phyloP scores from a whole-genome alignment of 2,797 vertebrate genomes.

The Acanthurus tractus region DNA sequence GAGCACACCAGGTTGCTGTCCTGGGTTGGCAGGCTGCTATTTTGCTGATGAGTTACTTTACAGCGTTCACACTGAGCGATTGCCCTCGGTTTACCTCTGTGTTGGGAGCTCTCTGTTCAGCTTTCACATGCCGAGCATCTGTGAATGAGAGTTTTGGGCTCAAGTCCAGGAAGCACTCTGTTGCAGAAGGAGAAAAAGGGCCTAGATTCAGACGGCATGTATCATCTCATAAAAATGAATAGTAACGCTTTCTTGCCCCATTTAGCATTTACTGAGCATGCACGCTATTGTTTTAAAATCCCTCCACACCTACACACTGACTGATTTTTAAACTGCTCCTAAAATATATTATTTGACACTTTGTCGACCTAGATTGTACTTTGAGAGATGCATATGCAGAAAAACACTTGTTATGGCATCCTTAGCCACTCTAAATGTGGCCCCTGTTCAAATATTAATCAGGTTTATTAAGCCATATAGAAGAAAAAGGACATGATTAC shows the following conservation, averaged over 20 bases:
- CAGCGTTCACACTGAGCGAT: conserved; percentile 71
- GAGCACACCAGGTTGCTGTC: conserved; percentile 68
- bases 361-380: conserved; percentile 17
- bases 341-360: conserved; percentile 30
- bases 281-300: conserved; percentile 37
- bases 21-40: conserved; percentile 71
- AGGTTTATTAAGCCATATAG: no score
- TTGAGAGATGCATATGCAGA: not conserved
- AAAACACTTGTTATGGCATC: not conserved
- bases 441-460: not conserved
- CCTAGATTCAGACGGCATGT: conserved; percentile 36
- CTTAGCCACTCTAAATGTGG: conserved; percentile 3
- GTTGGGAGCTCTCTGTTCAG: conserved; percentile 63
- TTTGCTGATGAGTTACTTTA: conserved; percentile 80
- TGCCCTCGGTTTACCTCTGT: conserved; percentile 77
- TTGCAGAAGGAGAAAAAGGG: conserved; percentile 40
- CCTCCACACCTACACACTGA: conserved; percentile 22
- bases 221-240: conserved; percentile 54
- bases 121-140: conserved; percentile 69
- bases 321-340: conserved; percentile 26
- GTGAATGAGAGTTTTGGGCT: conserved; percentile 67
- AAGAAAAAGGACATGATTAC: no score
- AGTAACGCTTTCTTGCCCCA: conserved; percentile 46
- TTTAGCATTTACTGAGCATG: conserved; percentile 46
- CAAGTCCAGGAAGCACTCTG: conserved; percentile 57